Base-by-base conservation (phyloP, 2,113 vertebrate genomes). In the Malurus alboscapulatus region DNA sequence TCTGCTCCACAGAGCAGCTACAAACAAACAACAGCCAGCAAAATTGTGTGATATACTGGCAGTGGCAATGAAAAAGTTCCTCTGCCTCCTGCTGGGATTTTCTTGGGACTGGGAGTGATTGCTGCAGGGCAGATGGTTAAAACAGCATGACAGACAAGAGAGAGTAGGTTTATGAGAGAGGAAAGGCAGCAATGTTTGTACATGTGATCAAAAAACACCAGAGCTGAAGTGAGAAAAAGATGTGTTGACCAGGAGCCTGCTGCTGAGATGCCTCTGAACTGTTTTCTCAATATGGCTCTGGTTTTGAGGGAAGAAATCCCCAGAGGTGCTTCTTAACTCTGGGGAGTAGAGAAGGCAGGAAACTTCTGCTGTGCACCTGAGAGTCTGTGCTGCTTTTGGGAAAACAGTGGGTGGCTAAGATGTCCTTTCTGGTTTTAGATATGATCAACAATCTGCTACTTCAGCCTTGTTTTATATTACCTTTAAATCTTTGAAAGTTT, bases 201-300 rank as follows among this genome's bases (percentile, higher is more conserved):
- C 25, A 12, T 0, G 0, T 34, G 30, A 29, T 30, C 21, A 45
- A 47, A 57, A 34, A 14, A 0, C n/a, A 32, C 7, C 17, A 72
- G 61, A 58, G 45, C 34, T n/a, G 20, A 48, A 36, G 17, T 44
- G 48, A 68, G 40, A 30, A 51, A 50, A 66, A 19, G n/a, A 34
- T 3, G 1, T 17, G 32, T 44, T 30, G 20, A 38, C 16, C 5
- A 19, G 40, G 15, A 85, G 13, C 10, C 20, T 0, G 0, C 11
- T 66, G 42, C 40, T 50, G 47, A 71, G 45, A 12, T 30, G 15
- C 22, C 42, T 63, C 44, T 71, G 1, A 48, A 19, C 7, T 58
- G 17, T 66, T 91, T 88, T 86, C 42, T 89, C 17, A 20, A 12
- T 7, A 2, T 14, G 30, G 24, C 84, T 86, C 18, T 38, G 55